These are phyloP conservation scores for Calypte anna DNA, from an alignment of 2,113 vertebrate species.

Conservation along the genomic window DNA sequence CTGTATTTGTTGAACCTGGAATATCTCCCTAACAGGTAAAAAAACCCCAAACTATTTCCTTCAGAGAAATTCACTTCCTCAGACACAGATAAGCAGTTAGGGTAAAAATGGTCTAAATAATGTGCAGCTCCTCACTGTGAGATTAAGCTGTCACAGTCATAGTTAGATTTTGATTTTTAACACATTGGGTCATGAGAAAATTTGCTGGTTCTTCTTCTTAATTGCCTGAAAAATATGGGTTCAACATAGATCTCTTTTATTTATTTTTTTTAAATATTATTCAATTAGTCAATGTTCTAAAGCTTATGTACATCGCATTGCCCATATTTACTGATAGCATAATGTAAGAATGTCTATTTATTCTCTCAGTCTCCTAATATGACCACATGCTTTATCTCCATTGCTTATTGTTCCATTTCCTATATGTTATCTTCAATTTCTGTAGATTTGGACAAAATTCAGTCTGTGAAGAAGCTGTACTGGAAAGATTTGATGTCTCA, in stretches of 20 bases:
- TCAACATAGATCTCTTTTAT: neutral
- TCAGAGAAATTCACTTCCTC: neutral
- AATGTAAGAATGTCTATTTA: neutral
- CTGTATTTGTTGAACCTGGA: neutral
- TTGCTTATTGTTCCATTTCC: neutral
- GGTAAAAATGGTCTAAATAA: neutral
- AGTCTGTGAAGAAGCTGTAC: neutral
- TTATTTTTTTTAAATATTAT: neutral
- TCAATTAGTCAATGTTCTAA: neutral
- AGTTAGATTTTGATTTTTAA: neutral
- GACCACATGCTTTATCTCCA: neutral
- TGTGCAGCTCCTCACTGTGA: neutral
- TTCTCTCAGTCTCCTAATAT: neutral
- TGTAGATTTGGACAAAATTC: neutral
- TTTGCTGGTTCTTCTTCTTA: neutral
- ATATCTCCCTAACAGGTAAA: neutral
- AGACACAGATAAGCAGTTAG: no score
- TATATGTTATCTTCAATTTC: neutral
- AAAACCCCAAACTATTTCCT: neutral
- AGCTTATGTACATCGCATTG: neutral
- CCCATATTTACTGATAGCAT: neutral
- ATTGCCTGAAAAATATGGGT: neutral
- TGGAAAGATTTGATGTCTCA: neutral
- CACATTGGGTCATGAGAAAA: fast-evolving
- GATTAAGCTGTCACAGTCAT: neutral